Conservation (phyloP, 2,888 invertebrate genomes). For the Diaperis boleti region DNA sequence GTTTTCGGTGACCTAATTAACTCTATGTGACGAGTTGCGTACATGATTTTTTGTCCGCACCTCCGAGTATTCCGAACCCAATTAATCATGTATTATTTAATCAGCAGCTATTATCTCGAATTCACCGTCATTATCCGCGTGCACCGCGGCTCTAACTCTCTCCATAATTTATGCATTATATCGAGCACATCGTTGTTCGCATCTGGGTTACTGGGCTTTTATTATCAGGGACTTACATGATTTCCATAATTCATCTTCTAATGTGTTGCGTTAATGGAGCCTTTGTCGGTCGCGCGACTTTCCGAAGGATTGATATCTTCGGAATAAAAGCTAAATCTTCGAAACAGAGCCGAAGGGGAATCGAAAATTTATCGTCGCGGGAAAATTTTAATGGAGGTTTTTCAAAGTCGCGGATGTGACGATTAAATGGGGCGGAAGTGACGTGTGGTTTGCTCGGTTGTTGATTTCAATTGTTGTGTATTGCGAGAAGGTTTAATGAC, state of each 20-base stretch:
- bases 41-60: too few relatives aligned
- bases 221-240: constrained; percentile 20
- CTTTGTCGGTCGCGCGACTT: constrained; percentile 12
- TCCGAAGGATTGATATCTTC: constrained; percentile 8
- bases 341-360: constrained; percentile 5
- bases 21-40: too few relatives aligned
- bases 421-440: too few relatives aligned
- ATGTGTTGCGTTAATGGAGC: constrained; percentile 18
- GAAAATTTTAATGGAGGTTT: constrained; percentile 4
- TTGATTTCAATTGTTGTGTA: too few relatives aligned
- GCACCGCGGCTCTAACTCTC: constrained; percentile 14
- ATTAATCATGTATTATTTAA: constrained; percentile 24
- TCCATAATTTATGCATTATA: constrained; percentile 27
- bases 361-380: constrained; percentile 6
- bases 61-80: constrained; percentile 5
- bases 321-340: constrained; percentile 7
- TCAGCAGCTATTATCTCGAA: constrained; percentile 17
- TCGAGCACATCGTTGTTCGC: constrained; percentile 23
- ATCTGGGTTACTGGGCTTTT: constrained; percentile 27
- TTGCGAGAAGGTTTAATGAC: too few relatives aligned
- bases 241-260: constrained; percentile 28
- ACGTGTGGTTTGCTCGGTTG: too few relatives aligned
- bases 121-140: constrained; percentile 14
- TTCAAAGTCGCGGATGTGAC: too few relatives aligned
- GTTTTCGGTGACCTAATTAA: constrained; percentile 16